Evolutionary conservation across 2,888 invertebrate species (phyloP), one percentile per base, ranked within the genome.

Genomic region (Morpho achilles): DNA sequence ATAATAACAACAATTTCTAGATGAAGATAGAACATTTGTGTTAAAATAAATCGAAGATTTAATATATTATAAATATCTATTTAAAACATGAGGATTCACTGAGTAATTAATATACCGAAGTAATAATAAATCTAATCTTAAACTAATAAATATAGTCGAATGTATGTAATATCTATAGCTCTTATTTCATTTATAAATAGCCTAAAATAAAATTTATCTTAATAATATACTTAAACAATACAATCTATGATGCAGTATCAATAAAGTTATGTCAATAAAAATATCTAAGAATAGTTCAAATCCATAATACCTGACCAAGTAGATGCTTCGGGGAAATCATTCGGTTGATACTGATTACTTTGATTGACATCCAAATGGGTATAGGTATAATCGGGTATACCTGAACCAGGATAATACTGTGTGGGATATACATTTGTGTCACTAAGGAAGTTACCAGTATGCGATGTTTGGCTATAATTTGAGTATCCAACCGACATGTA

Each of bases 391-490:
- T 61, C 60, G 22, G 58, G 46, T 3, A 46, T 58, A 9, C 7
- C 2, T 53, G 65, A 59, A 46, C 42, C 55, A 1, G 79, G 77
- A 62, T 78, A 82, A 63, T 78, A 78, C 51, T 77, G 70, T 2
- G 79, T 77, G 10, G 77, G 76, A 61, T 78, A 78, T 8, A 69
- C 50, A 61, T 67, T 71, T 4, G 39, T 59, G 56, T 77, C 75
- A 16, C 66, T 66, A 23, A 47, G 57, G 41, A 65, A 69, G 53
- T 50, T 43, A 3, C 32, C 32, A 8, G 54, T 10, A 39, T 53
- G 16, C 9, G 53, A 16, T 7, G 44, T 48, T 7, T 45, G 8
- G 22, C 50, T 50, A 42, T 54, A 39, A 42, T 48, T 16, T 45
- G 10, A 7, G 49, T 54, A 59, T 7, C 50, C 7, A 7, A 7